phyloP scores from a whole-genome alignment of 2,888 invertebrate species.

The Halocaridina rubra region DNA sequence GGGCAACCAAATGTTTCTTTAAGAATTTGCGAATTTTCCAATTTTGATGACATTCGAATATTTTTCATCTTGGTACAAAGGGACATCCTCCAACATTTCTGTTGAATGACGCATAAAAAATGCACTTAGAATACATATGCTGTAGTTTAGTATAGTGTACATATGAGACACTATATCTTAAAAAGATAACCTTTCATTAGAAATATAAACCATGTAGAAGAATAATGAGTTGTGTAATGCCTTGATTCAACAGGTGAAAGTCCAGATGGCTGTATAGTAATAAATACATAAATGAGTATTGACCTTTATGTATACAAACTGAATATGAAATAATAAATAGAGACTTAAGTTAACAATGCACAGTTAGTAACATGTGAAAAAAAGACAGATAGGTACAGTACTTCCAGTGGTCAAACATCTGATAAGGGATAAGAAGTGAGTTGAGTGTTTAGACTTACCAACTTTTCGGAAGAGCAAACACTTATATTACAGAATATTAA shows the following conservation, averaged over 20 bases:
- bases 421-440: not conserved
- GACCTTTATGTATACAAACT: not conserved
- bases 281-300: not conserved
- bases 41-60: not conserved
- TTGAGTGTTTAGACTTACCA: not conserved
- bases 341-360: not conserved
- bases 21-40: not conserved
- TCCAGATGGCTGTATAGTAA: not conserved
- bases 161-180: not conserved
- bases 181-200: not conserved
- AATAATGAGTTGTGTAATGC: not conserved
- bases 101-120: not conserved
- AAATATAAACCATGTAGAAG: not conserved
- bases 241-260: not conserved
- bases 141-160: not conserved
- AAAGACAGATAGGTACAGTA: not conserved
- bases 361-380: not conserved
- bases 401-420: not conserved
- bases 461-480: not conserved
- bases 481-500: not conserved
- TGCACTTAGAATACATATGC: not conserved
- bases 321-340: not conserved
- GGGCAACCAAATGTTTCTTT: not conserved
- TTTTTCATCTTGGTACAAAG: not conserved
- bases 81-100: not conserved